Conservation (phyloP, 1,140 invertebrate genomes). For the Halyomorpha halys region DNA sequence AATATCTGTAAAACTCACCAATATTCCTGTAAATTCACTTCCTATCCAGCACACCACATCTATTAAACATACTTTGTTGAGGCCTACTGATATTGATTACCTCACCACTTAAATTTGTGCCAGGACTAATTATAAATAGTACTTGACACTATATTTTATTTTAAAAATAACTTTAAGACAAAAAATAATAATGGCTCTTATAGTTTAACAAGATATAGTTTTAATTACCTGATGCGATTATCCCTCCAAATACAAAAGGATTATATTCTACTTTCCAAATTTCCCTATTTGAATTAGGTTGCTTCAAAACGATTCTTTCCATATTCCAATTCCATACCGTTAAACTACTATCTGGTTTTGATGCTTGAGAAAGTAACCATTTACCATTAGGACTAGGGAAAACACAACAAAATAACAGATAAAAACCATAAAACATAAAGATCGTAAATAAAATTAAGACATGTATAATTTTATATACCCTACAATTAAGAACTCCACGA, state of each 20-base stretch:
- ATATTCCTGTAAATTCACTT: too few relatives aligned
- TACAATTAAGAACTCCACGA: too few relatives aligned
- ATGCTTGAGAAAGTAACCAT: slow-evolving; percentile 69
- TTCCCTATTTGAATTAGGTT: slow-evolving; percentile 68
- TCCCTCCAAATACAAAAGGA: slow-evolving; percentile 31
- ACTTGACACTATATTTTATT: too few relatives aligned
- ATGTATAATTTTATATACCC: too few relatives aligned
- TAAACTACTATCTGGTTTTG: slow-evolving; percentile 72
- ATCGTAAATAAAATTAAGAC: too few relatives aligned
- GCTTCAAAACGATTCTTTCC: slow-evolving; percentile 58
- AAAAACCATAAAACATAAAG: slow-evolving; percentile 2
- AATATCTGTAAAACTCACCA: too few relatives aligned
- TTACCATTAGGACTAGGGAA: slow-evolving; percentile 57
- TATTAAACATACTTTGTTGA: too few relatives aligned
- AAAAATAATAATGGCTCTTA: background rate
- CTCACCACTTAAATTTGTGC: too few relatives aligned
- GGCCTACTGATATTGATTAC: too few relatives aligned
- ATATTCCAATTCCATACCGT: slow-evolving; percentile 80
- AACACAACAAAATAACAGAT: background rate
- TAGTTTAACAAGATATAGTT: background rate
- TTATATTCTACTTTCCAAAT: slow-evolving; percentile 72
- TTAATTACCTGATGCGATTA: slow-evolving; percentile 4
- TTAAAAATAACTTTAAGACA: background rate
- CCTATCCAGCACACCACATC: too few relatives aligned
- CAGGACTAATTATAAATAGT: too few relatives aligned